Percentiles rank a stretch among this genome's conserved stretches.
These are phyloP conservation scores for Cephalopterus ornatus DNA, from an alignment of 2,113 vertebrate species.

Conservation along the genomic window DNA sequence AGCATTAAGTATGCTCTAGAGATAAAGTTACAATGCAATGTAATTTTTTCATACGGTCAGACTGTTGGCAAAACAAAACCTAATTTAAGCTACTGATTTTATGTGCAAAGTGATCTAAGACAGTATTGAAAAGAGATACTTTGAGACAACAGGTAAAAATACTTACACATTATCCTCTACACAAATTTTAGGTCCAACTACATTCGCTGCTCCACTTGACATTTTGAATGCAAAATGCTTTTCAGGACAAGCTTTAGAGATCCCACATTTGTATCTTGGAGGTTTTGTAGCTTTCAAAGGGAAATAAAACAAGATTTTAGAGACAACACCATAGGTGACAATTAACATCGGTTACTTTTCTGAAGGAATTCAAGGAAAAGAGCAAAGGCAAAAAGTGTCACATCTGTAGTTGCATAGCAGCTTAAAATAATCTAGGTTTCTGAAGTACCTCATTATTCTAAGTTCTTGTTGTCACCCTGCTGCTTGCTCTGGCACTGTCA, in stretches of 20 bases:
- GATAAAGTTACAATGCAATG: neutral
- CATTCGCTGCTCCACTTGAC: conserved; percentile 92
- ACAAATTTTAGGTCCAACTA: conserved; percentile 94
- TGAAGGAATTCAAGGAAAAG: neutral
- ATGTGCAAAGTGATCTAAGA: neutral
- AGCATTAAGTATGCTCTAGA: neutral
- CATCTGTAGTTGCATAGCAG: neutral
- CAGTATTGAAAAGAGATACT: neutral
- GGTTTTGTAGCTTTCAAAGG: conserved; percentile 77
- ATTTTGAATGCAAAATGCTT: conserved; percentile 95
- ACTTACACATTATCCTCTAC: conserved; percentile 92
- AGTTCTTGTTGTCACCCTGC: neutral
- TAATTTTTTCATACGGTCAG: neutral
- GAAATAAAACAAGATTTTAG: conserved; percentile 7
- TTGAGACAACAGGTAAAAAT: neutral
- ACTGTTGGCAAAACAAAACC: neutral
- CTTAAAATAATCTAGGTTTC: neutral
- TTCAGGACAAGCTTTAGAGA: conserved; percentile 87
- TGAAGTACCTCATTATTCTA: neutral
- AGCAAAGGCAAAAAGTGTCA: neutral
- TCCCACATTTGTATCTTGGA: conserved; percentile 83
- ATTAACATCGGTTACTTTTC: neutral
- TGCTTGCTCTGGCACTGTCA: neutral
- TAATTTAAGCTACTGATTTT: neutral
- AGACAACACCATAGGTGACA: neutral